Evolutionary conservation across 2,113 vertebrate genomes (phyloP), one percentile per base, ranked within the genome.

Genomic region (Seriola quinqueradiata): DNA sequence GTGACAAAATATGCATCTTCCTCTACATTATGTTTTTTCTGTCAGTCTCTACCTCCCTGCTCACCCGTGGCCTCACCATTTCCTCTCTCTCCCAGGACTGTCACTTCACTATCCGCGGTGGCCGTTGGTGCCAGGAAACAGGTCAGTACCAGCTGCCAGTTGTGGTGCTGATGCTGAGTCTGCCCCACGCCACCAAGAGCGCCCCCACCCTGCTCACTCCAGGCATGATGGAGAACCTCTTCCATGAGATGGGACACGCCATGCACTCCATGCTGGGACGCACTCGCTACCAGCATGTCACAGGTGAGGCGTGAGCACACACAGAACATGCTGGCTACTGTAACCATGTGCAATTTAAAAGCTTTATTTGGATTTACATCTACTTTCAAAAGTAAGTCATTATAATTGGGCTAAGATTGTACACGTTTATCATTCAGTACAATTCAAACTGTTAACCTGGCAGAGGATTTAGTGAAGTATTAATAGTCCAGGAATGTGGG

Each of bases 181-280:
- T 99, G 34, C 97, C 98, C 7, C 94, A 89, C 4, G 95, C 97
- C 25, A 93, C 95, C 19, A 95, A 92, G 70, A 87, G 85, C 2
- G 81, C 93, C 17, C 97, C 98, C 57, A 96, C 96, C 0, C 92
- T 99, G 6, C 92, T 99, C 8, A 97, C 96, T 11, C 98, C 98
- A 0, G 96, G 96, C 10, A 99, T 99, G 98, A 97, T 99, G 97
- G 98, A 99, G 83, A 99, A 99, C 88, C 97, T 99, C 23, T 99
- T 99, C 93, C 98, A 99, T 17, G 98, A 99, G 90, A 99, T 99
- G 98, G 98, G 98, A 0, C 98, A 99, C 42, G 98, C 98, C 82
- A 98, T 99, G 97, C 98, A 99, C 92, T 99, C 98, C 2, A 99
- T 99, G 98, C 93, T 99, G 69, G 98, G 97, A 54, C 95, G 98